Evolutionary conservation across 2,888 invertebrate genomes (phyloP).

Genomic region (Euspilapteryx auroguttella): DNA sequence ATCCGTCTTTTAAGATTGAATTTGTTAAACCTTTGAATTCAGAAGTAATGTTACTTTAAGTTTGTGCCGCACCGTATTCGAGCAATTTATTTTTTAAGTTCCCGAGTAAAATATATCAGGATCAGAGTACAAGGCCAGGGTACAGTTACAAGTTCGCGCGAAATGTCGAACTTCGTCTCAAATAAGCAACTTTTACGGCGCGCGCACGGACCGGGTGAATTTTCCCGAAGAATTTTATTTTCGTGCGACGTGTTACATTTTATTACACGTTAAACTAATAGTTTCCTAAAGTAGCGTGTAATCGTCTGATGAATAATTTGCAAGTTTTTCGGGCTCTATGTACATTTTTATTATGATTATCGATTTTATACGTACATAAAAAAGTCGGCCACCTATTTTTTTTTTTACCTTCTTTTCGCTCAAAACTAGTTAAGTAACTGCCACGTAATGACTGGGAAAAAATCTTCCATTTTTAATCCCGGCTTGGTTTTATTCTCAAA

Average conservation of each 20-base stretch:
- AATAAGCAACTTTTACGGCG: slow-evolving; percentile 23
- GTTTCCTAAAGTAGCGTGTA: slow-evolving; percentile 32
- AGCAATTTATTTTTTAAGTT: slow-evolving; percentile 15
- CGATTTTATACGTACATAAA: too few relatives aligned
- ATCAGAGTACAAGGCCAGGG: slow-evolving; percentile 10
- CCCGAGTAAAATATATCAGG: slow-evolving; percentile 14
- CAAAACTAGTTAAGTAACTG: too few relatives aligned
- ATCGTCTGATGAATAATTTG: slow-evolving; percentile 27
- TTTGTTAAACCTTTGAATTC: too few relatives aligned
- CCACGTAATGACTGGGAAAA: too few relatives aligned
- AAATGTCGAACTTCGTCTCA: slow-evolving; percentile 19
- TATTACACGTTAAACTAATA: slow-evolving; percentile 38
- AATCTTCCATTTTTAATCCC: too few relatives aligned
- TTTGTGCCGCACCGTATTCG: not conserved
- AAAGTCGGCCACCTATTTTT: too few relatives aligned
- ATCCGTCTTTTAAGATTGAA: too few relatives aligned
- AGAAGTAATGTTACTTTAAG: too few relatives aligned
- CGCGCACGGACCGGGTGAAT: slow-evolving; percentile 19
- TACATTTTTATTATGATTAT: too few relatives aligned
- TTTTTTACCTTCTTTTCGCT: too few relatives aligned
- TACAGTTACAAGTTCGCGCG: slow-evolving; percentile 21
- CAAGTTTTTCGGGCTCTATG: slow-evolving; percentile 13
- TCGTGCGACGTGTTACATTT: slow-evolving; percentile 21
- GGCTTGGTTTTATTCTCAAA: not conserved
- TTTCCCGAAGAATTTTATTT: slow-evolving; percentile 24